Percentiles rank a stretch among this genome's conserved stretches.
phyloP scores from a whole-genome alignment of 2,888 invertebrate genomes.

The Tricholauxania praeusta region DNA sequence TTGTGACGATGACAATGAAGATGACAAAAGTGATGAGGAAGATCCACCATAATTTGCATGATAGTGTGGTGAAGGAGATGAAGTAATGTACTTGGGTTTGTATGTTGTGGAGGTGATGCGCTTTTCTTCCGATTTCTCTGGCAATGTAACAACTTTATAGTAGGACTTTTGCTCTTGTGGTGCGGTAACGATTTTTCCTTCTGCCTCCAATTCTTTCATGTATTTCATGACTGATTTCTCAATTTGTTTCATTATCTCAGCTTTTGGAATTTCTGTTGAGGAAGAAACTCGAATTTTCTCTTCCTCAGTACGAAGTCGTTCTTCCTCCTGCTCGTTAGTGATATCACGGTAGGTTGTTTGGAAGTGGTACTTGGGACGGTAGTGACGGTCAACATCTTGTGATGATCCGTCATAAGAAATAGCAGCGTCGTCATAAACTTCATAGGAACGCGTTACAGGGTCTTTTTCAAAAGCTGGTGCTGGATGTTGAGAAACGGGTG shows the following conservation, averaged over 20 bases:
- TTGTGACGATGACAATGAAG: conserved; percentile 12
- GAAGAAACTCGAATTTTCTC: conserved; percentile 60
- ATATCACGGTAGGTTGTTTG: conserved; percentile 42
- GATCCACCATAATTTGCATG: conserved; percentile 8
- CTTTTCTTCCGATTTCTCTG: conserved; percentile 54
- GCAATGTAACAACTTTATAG: conserved; percentile 55
- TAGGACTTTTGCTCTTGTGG: conserved; percentile 58
- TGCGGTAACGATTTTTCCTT: conserved; percentile 62
- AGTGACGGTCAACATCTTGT: conserved; percentile 43
- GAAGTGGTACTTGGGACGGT: conserved; percentile 55
- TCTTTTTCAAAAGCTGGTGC: conserved; percentile 62
- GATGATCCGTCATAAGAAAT: conserved; percentile 39
- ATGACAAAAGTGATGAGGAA: not conserved
- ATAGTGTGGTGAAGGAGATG: conserved; percentile 44
- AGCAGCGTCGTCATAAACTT: conserved; percentile 52
- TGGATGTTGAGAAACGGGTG: conserved; percentile 41
- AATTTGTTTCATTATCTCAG: conserved; percentile 66
- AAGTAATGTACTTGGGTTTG: conserved; percentile 49
- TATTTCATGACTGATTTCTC: conserved; percentile 67
- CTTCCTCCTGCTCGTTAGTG: conserved; percentile 52
- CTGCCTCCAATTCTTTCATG: conserved; percentile 66
- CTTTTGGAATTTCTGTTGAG: conserved; percentile 64
- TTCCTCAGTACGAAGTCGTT: conserved; percentile 35
- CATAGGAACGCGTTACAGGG: conserved; percentile 55
- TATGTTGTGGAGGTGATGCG: conserved; percentile 58